phyloP scores from a whole-genome alignment of 2,113 vertebrate genomes.

The Strigops habroptila region DNA sequence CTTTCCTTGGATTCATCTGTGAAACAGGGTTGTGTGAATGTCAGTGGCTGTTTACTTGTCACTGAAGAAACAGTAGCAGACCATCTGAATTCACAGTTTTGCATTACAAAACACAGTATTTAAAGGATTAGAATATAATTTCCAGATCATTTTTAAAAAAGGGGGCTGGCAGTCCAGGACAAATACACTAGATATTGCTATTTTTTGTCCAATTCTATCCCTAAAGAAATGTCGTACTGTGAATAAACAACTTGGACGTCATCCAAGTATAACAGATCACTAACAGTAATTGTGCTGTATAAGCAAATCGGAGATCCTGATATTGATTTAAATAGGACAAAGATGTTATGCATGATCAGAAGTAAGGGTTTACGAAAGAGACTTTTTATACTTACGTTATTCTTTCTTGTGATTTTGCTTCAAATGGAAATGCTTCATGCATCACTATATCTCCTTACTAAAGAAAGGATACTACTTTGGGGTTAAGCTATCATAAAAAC shows the following conservation, averaged over 20 bases:
- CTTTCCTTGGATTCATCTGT: neutral
- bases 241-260: neutral
- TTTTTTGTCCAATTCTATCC: neutral
- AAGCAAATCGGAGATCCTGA: neutral
- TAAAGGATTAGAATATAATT: slow-evolving; percentile 8
- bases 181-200: neutral
- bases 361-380: neutral
- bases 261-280: neutral
- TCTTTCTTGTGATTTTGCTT: neutral
- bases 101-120: slow-evolving; percentile 1
- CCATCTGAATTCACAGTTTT: neutral
- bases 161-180: neutral
- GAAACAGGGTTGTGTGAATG: neutral
- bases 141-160: neutral
- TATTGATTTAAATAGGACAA: neutral
- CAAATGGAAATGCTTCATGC: neutral
- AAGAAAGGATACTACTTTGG: neutral
- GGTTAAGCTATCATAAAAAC: neutral
- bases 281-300: neutral
- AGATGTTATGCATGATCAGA: neutral
- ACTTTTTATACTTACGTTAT: neutral
- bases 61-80: neutral
- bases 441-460: neutral
- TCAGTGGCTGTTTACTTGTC: neutral
- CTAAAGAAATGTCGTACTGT: neutral